These are phyloP conservation scores for Lithobates pipiens DNA, from an alignment of 2,797 vertebrate genomes.

Conservation along the genomic window DNA sequence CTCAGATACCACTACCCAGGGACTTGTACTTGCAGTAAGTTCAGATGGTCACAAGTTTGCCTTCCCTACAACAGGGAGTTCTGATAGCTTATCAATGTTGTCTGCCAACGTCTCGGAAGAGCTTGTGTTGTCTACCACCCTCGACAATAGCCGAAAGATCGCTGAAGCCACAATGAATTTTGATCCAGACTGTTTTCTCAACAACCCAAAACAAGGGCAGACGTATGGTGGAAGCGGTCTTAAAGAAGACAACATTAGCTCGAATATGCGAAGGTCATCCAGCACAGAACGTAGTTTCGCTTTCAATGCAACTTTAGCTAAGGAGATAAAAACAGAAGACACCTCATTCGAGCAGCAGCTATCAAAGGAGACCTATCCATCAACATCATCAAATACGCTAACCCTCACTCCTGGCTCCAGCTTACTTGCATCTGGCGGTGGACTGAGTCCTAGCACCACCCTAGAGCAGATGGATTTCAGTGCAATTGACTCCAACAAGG, in stretches of 20 bases:
- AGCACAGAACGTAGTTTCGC: constrained; percentile 80
- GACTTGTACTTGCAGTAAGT: constrained; percentile 90
- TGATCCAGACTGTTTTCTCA: constrained; percentile 99
- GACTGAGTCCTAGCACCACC: constrained; percentile 97
- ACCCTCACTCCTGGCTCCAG: constrained; percentile 85
- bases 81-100: constrained; percentile 91
- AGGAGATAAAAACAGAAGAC: constrained; percentile 98
- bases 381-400: constrained; percentile 83
- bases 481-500: constrained; percentile 96
- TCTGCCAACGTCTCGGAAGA: constrained; percentile 92
- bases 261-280: constrained; percentile 80
- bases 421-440: constrained; percentile 93
- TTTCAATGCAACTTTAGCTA: constrained; percentile 87
- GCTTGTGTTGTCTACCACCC: constrained; percentile 94
- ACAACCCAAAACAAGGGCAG: constrained; percentile 99
- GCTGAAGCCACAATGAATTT: constrained; percentile 98
- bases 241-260: constrained; percentile 86
- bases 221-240: constrained; percentile 95
- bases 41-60: constrained; percentile 97
- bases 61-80: constrained; percentile 86
- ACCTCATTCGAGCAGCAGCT: constrained; percentile 98
- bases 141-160: constrained; percentile 91
- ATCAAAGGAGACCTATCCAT: constrained; percentile 87
- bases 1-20: constrained; percentile 88
- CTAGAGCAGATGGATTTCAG: constrained; percentile 99